Evolutionary conservation across 2,888 invertebrate species (phyloP), one percentile per base, ranked within the genome.

Genomic region (Neoitamus cyanurus): DNA sequence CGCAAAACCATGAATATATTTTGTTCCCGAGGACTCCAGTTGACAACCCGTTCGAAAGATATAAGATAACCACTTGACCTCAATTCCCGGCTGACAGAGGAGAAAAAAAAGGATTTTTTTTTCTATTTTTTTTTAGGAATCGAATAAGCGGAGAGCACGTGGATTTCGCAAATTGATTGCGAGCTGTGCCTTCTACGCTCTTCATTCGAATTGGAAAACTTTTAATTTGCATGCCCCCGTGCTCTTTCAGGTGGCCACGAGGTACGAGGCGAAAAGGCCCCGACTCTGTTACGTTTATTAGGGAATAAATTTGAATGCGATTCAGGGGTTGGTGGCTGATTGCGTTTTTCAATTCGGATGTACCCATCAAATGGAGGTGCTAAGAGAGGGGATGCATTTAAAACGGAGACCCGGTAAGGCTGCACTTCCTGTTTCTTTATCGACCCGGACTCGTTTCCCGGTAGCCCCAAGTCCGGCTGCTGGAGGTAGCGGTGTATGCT

Each of bases 251-350:
- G 30, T 70, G 30, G 70, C 34, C 3, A 9, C 11, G 15, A 3
- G 48, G 20, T 15, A n/a, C 69, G 34, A 70, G n/a, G 70, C 70
- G 70, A 70, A 58, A 58, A 58, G 58, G 58, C 11, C 13, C 34
- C 30, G 34, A 34, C 34, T 70, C 30, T 70, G 70, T 70, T 25
- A 25, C 70, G 70, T 78, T 78, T 78, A 78, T 28, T 78, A 78
- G 58, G 7, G 78, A 78, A 78, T 78, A 78, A 78, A 78, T 78
- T 78, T 78, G 78, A 78, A 48, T 42, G 78, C 48, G 30, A 78
- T 78, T 78, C 48, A 78, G 48, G 20, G 15, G 31, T 15, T 31
- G 48, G 48, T 46, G 78, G 78, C 48, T 78, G 78, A 78, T 78
- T 78, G 48, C 48, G 30, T 48, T 78, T 77, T 78, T 78, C 48